Evolutionary conservation across 2,888 invertebrate genomes (phyloP).

Genomic region (Erannis defoliaria): DNA sequence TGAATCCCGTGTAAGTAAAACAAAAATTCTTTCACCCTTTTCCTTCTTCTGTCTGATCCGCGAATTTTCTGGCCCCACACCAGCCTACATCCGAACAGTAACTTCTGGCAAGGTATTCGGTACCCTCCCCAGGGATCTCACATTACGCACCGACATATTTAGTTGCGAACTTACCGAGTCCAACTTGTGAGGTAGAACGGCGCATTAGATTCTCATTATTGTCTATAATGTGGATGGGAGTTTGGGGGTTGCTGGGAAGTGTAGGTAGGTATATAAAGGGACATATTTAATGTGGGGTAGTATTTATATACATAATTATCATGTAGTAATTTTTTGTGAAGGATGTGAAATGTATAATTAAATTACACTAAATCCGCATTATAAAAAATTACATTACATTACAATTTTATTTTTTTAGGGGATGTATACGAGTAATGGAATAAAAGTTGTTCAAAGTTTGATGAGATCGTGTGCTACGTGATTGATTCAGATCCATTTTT

Average conservation of each 20-base stretch:
- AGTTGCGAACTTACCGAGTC: slow-evolving; percentile 26
- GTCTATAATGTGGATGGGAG: slow-evolving; percentile 20
- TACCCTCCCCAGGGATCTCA: slow-evolving; percentile 58
- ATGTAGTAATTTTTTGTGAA: too few species aligned
- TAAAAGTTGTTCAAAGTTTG: too few species aligned
- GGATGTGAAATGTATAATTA: too few species aligned
- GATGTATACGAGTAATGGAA: too few species aligned
- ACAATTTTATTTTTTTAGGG: too few species aligned
- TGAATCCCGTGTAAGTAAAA: too few species aligned
- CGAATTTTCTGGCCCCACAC: slow-evolving; percentile 49
- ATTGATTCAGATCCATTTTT: too few species aligned
- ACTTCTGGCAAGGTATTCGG: slow-evolving; percentile 71
- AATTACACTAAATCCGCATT: too few species aligned
- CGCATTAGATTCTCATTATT: slow-evolving; percentile 36
- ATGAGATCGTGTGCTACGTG: too few species aligned
- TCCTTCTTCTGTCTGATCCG: neutral
- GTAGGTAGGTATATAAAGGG: neutral
- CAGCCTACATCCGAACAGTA: slow-evolving; percentile 64
- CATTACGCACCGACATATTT: slow-evolving; percentile 35
- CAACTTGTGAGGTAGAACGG: slow-evolving; percentile 24
- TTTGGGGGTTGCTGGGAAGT: slow-evolving; percentile 3
- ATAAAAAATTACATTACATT: too few species aligned
- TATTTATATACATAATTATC: too few species aligned
- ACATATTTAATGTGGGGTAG: neutral
- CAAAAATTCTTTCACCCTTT: neutral